phyloP scores from a whole-genome alignment of 1,140 invertebrate species.

The Eriosoma lanigerum region DNA sequence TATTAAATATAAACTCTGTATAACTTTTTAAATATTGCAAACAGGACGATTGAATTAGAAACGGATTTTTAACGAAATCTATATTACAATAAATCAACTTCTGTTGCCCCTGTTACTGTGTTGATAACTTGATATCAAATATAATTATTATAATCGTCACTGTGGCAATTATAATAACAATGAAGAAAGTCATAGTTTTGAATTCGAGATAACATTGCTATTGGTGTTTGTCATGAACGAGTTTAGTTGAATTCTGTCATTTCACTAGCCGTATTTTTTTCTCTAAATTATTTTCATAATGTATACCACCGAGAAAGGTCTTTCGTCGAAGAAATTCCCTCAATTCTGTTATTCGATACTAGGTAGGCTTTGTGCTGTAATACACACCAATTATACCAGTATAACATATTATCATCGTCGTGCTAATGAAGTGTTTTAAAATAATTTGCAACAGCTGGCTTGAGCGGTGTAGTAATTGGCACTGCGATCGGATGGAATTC shows the following conservation, averaged over 20 bases:
- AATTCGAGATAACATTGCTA: neutral
- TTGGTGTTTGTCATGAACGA: neutral
- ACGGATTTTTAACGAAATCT: constrained; percentile 26
- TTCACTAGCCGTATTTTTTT: neutral
- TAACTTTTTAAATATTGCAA: neutral
- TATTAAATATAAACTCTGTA: too few relatives aligned
- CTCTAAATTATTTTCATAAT: neutral
- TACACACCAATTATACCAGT: too few relatives aligned
- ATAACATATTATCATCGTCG: too few relatives aligned
- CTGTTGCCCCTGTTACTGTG: too few relatives aligned
- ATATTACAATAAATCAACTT: too few relatives aligned
- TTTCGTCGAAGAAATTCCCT: neutral
- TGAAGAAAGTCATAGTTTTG: neutral
- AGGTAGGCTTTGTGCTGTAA: neutral
- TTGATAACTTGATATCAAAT: neutral
- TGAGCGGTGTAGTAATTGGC: neutral
- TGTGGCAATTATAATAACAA: constrained; percentile 8
- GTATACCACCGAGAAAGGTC: neutral
- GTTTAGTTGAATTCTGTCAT: neutral
- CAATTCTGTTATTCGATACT: constrained; percentile 6
- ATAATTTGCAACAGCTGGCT: neutral
- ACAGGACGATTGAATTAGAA: constrained; percentile 1
- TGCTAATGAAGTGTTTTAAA: too few relatives aligned
- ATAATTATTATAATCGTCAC: neutral
- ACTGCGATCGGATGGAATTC: neutral